Evolutionary conservation across 2,113 vertebrate species (phyloP).

Genomic region (Dicentrarchus labrax): DNA sequence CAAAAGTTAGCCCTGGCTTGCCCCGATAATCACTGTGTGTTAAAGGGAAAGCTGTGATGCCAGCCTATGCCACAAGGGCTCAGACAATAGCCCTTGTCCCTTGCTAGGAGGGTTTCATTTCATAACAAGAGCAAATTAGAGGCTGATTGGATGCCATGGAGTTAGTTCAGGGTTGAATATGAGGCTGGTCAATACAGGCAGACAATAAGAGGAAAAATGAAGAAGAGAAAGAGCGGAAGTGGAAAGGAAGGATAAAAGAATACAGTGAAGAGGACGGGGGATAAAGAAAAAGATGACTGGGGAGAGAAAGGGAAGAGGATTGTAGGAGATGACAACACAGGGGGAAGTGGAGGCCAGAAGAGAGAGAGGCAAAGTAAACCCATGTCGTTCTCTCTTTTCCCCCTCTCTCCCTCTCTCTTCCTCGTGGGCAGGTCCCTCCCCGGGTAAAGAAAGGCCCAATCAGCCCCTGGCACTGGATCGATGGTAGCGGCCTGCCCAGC

Average conservation of each 20-base stretch:
- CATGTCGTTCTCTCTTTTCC: neutral
- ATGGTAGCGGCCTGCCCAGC: constrained; percentile 42
- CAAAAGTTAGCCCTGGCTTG: constrained; percentile 13
- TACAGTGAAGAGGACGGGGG: neutral
- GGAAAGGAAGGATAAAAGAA: constrained; percentile 1
- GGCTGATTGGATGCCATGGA: constrained; percentile 16
- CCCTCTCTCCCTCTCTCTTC: neutral
- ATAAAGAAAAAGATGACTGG: neutral
- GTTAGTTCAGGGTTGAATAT: neutral
- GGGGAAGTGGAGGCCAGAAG: neutral
- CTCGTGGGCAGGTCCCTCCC: neutral
- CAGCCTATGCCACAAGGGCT: constrained; percentile 9
- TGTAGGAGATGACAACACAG: neutral
- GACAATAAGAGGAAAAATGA: neutral
- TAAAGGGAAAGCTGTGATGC: neutral
- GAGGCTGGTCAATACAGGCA: neutral
- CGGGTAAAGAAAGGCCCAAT: constrained; percentile 26
- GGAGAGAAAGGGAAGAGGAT: neutral
- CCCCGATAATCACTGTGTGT: constrained; percentile 29
- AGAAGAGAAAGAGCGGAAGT: neutral
- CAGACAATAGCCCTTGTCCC: neutral
- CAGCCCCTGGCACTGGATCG: constrained; percentile 21
- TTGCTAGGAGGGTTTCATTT: neutral
- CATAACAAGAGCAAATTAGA: constrained; percentile 18
- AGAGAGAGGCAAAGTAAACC: neutral